Evolutionary conservation across 2,113 vertebrate species (phyloP).

Genomic region (Nibea coibor): DNA sequence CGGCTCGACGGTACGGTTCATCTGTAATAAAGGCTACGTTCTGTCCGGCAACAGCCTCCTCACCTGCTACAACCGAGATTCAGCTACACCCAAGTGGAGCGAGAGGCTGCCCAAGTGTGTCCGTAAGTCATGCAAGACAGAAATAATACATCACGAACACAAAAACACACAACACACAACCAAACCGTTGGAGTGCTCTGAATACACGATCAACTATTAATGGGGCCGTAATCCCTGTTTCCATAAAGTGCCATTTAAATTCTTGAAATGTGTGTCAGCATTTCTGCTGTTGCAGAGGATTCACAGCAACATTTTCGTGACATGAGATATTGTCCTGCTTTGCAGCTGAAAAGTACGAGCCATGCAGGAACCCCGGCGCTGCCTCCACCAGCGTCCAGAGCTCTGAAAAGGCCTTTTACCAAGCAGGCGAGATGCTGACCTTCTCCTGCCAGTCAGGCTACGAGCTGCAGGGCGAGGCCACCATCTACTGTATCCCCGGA

Average conservation of each 20-base stretch:
- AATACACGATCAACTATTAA: background rate
- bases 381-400: slow-evolving; percentile 89
- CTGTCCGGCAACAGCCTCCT: slow-evolving; percentile 88
- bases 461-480: slow-evolving; percentile 88
- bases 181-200: background rate
- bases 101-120: slow-evolving; percentile 94
- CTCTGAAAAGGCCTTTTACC: slow-evolving; percentile 91
- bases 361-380: slow-evolving; percentile 91
- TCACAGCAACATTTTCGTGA: background rate
- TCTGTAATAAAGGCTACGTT: slow-evolving; percentile 94
- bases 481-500: slow-evolving; percentile 92
- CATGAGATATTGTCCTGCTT: background rate
- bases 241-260: no score
- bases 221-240: no score
- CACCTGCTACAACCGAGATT: slow-evolving; percentile 91
- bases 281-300: background rate
- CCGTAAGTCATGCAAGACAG: slow-evolving; percentile 83
- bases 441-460: slow-evolving; percentile 92
- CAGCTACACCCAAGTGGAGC: slow-evolving; percentile 94
- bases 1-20: slow-evolving; percentile 91
- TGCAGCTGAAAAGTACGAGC: slow-evolving; percentile 92
- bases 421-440: slow-evolving; percentile 89
- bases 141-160: background rate
- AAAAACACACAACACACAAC: background rate
- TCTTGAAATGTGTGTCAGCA: background rate